Evolutionary conservation across 1,140 invertebrate genomes (phyloP), one percentile per base, ranked within the genome.

Genomic region (Drosophila melanogaster): DNA sequence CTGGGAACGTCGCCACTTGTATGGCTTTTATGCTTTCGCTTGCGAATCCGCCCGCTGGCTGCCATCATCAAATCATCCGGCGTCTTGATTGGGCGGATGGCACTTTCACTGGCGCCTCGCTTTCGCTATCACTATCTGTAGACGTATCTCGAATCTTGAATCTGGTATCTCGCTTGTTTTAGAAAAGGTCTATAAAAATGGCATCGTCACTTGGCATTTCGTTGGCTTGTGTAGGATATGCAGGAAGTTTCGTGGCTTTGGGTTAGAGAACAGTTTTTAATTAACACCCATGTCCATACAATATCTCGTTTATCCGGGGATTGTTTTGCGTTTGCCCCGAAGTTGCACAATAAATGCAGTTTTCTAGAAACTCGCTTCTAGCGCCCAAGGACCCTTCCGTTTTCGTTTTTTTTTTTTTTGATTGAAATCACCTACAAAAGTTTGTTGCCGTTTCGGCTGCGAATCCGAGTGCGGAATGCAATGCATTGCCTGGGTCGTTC

Each of bases 181-280:
- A 89, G 49, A 87, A 86, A 86, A 86, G 66, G 79, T 87, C 79
- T 86, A 86, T 86, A 87, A 86, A 86, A 86, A 67, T 79, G 65
- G 75, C 66, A 75, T 76, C 61, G 61, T 81, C 78, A 47, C 78
- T 80, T 69, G 81, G 51, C 77, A 86, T 83, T 57, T 74, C 58
- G 66, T 81, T 58, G 55, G 74, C 51, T 44, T 50, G 44, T 17
- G 53, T 59, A 40, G 81, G 83, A 86, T 86, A 86, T 86, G 83
- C 81, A 65, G 84, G 72, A 71, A 67, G 77, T 50, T 66, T 46
- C 53, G 67, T 61, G 74, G 75, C 84, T 86, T 47, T 11, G 24
- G 30, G 57, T 66, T 74, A 40, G 53, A 75, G 12, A 33, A 43
- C 19, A 62, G 73, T 41, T 80, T 85, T 81, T 72, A 78, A 81